Base-by-base conservation (phyloP, 2,113 vertebrate genomes). In the Aldabrachelys gigantea region DNA sequence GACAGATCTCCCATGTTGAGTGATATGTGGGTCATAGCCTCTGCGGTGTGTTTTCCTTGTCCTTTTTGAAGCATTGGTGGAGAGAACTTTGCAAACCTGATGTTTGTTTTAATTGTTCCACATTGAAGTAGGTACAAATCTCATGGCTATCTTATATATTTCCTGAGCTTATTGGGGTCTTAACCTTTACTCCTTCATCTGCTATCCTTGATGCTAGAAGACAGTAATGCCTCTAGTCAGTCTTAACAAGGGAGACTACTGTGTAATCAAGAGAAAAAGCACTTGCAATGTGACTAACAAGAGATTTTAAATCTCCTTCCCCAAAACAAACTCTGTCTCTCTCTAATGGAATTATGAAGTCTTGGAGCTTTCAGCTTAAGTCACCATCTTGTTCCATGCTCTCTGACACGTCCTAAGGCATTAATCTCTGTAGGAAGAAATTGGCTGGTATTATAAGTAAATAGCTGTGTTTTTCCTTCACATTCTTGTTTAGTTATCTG, bases 371-470 rank as follows among this genome's bases (percentile, higher is more conserved):
- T 75, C 5, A 7, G 21, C 38, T 83, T 78, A 57, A 89, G 49
- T 17, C 69, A 0, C 7, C 52, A 0, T 90, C 82, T 87, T 27
- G 4, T 10, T 27, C 8, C 10, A 14, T 41, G 80, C 12, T 13
- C n/a, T n/a, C n/a, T 82, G 41, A 81, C 85, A 8, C 41, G 82
- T 38, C 41, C 44, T 38, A 59, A 47, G 83, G 22, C 29, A 38
- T 14, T 10, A 52, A 35, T 53, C 2, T 5, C 41, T 83, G 50
- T 22, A 2, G 76, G 50, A 57, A 88, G 65, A 80, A 52, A 5
- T 24, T 47, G 53, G 7, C 2, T 57, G 59, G 50, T 47, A 56
- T 89, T 75, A 27, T 38, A 38, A 81, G 75, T 50, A 75, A 29
- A 57, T 11, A 44, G 81, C 80, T 84, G 1, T 53, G 7, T 53